Percentiles rank a stretch among this genome's conserved stretches.
phyloP scores from a whole-genome alignment of 2,888 invertebrate species.

The Xanthorhoe spadicearia region DNA sequence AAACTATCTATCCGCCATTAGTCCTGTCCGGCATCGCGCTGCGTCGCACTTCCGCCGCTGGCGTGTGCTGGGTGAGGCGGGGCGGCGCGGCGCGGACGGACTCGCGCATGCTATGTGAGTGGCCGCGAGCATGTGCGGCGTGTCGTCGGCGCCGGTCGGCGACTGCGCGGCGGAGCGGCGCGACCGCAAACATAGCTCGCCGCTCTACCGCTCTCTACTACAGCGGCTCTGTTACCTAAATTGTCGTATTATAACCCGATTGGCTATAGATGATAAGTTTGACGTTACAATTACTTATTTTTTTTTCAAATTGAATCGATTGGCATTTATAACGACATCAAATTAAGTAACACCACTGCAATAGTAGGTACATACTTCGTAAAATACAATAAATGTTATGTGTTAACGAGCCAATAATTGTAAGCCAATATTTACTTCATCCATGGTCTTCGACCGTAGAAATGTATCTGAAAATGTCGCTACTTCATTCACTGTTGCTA shows the following conservation, averaged over 20 bases:
- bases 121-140: constrained; percentile 39
- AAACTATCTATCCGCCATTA: constrained; percentile 64
- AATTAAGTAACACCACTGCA: constrained; percentile 26
- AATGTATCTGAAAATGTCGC: constrained; percentile 58
- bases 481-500: constrained; percentile 87
- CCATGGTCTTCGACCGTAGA: constrained; percentile 61
- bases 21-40: constrained; percentile 57
- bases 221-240: constrained; percentile 40
- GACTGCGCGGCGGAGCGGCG: constrained; percentile 39
- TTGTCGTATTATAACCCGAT: constrained; percentile 27
- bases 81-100: constrained; percentile 26
- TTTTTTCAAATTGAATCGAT: constrained; percentile 21
- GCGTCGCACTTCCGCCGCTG: constrained; percentile 53
- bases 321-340: constrained; percentile 37
- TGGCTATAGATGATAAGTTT: constrained; percentile 28
- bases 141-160: neutral
- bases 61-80: constrained; percentile 50
- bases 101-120: constrained; percentile 65
- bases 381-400: constrained; percentile 17
- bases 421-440: constrained; percentile 34
- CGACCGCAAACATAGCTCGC: constrained; percentile 40
- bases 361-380: constrained; percentile 12
- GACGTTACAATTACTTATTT: neutral
- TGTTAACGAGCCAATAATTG: constrained; percentile 7
- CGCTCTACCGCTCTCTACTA: constrained; percentile 37